These are phyloP conservation scores for Pachycephala philippinensis DNA, from an alignment of 2,113 vertebrate species.

Conservation along the genomic window DNA sequence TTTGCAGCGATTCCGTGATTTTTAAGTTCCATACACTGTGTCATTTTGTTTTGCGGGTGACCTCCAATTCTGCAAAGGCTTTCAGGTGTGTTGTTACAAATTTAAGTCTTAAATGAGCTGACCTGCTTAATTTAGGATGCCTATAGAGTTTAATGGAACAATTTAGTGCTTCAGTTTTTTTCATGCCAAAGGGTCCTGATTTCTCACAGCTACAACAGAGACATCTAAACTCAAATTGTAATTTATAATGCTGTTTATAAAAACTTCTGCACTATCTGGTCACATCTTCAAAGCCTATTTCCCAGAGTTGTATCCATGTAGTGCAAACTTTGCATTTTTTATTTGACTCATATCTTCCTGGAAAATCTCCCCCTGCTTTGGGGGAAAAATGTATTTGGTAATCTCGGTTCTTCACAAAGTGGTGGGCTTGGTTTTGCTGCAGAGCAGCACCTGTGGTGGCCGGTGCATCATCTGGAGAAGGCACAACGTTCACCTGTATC, in stretches of 20 bases:
- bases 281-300: neutral
- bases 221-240: neutral
- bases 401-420: neutral
- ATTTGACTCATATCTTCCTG: neutral
- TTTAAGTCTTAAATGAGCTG: neutral
- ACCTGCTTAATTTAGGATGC: conserved; percentile 5
- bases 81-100: neutral
- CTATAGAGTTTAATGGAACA: neutral
- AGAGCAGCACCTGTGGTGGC: neutral
- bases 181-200: neutral
- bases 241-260: neutral
- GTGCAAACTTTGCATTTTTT: neutral
- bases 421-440: neutral
- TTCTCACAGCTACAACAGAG: neutral
- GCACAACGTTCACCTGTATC: fast-evolving
- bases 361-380: neutral
- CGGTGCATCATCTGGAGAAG: neutral
- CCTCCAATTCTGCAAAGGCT: neutral
- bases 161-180: neutral
- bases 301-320: neutral
- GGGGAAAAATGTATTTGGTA: neutral
- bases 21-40: neutral
- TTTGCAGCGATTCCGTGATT: neutral
- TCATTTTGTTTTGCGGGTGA: neutral
- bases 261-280: neutral